These are phyloP conservation scores for Drosophila austrosaltans DNA, from an alignment of 2,888 invertebrate species.

Conservation along the genomic window DNA sequence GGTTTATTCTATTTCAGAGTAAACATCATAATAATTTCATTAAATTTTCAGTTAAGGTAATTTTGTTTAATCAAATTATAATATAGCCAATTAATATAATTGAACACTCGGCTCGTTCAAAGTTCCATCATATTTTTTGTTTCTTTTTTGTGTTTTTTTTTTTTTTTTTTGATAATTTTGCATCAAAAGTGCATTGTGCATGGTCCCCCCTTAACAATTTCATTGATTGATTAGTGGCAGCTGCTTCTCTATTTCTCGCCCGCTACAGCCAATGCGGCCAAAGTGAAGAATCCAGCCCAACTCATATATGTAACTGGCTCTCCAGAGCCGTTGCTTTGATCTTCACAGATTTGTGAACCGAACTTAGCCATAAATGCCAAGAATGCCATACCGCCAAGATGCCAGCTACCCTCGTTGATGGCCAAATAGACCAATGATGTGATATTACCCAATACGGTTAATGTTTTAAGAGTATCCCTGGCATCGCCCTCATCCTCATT, in stretches of 20 bases:
- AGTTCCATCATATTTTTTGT: background rate
- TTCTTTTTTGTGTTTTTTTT: too few species aligned
- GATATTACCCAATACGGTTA: slow-evolving; percentile 74
- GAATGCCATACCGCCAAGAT: slow-evolving; percentile 66
- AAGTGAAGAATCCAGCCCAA: slow-evolving; percentile 56
- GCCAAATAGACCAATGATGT: slow-evolving; percentile 70
- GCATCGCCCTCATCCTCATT: slow-evolving; percentile 29
- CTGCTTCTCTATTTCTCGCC: slow-evolving; percentile 45
- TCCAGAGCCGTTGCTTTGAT: slow-evolving; percentile 8
- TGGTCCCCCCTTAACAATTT: background rate
- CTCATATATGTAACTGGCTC: slow-evolving; percentile 48
- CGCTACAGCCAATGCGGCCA: slow-evolving; percentile 36
- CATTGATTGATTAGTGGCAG: background rate
- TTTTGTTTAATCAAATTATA: slow-evolving; percentile 3
- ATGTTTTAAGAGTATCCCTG: slow-evolving; percentile 53
- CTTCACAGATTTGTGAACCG: slow-evolving; percentile 56
- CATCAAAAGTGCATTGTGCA: too few species aligned
- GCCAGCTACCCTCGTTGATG: slow-evolving; percentile 65
- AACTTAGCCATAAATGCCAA: slow-evolving; percentile 65
- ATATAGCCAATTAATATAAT: slow-evolving; percentile 24
- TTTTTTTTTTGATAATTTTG: too few species aligned
- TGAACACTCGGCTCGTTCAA: slow-evolving; percentile 29
- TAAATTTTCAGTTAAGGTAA: background rate
- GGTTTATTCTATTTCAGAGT: too few species aligned
- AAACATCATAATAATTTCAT: too few species aligned